Evolutionary conservation across 2,888 invertebrate genomes (phyloP).

Genomic region (Xanthia togata): DNA sequence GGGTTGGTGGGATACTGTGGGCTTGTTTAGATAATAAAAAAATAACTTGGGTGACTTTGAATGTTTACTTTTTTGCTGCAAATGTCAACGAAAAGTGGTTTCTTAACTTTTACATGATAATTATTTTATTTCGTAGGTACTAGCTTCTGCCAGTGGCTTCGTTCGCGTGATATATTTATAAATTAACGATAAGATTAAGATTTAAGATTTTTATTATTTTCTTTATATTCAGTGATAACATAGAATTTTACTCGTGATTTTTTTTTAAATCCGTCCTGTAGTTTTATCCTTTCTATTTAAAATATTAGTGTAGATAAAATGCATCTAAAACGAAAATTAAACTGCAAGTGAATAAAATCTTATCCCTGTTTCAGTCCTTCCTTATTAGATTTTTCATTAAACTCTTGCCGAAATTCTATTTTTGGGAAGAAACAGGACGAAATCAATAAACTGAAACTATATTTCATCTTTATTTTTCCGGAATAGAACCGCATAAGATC

Average conservation of each 20-base stretch:
- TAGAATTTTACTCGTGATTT: too few species aligned
- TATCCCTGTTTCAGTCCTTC: neutral
- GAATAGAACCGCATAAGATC: neutral
- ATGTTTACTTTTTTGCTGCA: neutral
- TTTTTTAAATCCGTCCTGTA: too few species aligned
- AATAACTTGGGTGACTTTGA: neutral
- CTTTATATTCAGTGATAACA: too few species aligned
- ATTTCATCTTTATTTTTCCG: neutral
- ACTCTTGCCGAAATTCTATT: neutral
- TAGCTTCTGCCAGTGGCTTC: too few species aligned
- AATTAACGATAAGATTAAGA: too few species aligned
- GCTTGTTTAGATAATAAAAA: neutral
- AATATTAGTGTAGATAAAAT: neutral
- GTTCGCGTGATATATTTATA: too few species aligned
- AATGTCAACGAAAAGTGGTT: neutral
- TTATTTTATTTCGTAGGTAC: neutral
- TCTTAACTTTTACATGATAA: neutral
- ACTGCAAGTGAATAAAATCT: neutral
- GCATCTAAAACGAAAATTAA: neutral
- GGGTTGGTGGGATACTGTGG: slow-evolving; percentile 30
- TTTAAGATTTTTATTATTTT: too few species aligned
- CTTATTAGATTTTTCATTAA: neutral
- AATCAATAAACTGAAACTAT: too few species aligned
- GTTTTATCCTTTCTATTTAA: too few species aligned
- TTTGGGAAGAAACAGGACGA: neutral